Evolutionary conservation across 2,797 vertebrate genomes (phyloP).

Genomic region (Xerus rutilus): DNA sequence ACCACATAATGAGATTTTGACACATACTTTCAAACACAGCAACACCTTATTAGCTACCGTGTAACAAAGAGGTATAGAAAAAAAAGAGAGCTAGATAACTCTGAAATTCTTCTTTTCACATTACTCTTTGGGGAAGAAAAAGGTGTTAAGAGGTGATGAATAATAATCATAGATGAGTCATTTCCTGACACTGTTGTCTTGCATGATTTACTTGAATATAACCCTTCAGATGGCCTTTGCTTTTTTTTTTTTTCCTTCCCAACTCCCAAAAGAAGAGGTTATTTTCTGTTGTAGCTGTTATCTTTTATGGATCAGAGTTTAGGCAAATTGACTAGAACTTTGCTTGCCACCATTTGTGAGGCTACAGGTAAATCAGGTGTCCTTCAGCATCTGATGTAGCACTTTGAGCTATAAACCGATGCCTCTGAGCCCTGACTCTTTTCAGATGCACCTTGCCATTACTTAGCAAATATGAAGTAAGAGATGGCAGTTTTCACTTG

Average conservation of each 20-base stretch:
- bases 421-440: rapidly evolving
- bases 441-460: not conserved
- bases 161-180: slow-evolving; percentile 50
- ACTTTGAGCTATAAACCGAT: not conserved
- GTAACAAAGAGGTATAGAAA: not conserved
- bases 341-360: not conserved
- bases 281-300: not conserved
- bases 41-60: slow-evolving; percentile 53
- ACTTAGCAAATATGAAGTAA: not conserved
- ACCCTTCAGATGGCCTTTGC: not conserved
- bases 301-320: not conserved
- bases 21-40: not conserved
- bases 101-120: not conserved
- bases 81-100: not conserved
- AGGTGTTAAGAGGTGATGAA: slow-evolving; percentile 58
- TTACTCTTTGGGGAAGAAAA: not conserved
- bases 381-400: not conserved
- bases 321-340: not conserved
- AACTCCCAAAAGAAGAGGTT: not conserved
- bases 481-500: not conserved
- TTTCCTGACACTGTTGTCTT: slow-evolving; percentile 13
- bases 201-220: slow-evolving; percentile 39
- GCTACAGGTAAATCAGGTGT: rapidly evolving
- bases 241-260: not conserved
- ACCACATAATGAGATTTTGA: slow-evolving; percentile 43